Conservation (phyloP, 2,113 vertebrate species). For the Gorsachius goisagi region DNA sequence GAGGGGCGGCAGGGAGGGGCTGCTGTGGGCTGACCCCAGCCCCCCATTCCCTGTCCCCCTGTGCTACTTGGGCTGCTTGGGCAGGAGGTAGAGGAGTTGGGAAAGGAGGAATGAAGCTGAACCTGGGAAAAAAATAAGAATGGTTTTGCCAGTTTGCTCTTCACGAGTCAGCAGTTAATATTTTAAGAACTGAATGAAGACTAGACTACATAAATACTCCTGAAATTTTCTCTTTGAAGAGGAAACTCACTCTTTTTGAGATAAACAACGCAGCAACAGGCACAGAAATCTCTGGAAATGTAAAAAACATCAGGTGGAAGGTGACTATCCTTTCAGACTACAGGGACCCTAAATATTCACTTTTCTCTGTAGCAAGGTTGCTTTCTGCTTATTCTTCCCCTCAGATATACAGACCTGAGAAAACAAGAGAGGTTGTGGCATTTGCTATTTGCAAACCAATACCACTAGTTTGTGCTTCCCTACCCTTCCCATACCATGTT, state of each 20-base stretch:
- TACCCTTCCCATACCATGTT: not conserved
- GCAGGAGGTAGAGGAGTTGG: rapidly evolving
- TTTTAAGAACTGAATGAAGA: not conserved
- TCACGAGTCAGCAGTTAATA: not conserved
- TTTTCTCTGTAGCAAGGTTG: not conserved
- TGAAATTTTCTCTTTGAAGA: not conserved
- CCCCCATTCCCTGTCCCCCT: not conserved
- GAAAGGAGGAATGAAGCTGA: not conserved
- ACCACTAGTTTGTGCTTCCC: not conserved
- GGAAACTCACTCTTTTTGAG: not conserved
- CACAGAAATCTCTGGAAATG: not conserved
- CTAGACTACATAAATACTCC: not conserved
- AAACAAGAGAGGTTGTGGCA: not conserved
- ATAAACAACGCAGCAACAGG: not conserved
- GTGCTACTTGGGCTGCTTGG: rapidly evolving
- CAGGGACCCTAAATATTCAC: not conserved
- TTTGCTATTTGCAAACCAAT: not conserved
- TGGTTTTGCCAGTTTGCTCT: not conserved
- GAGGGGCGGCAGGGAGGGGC: not conserved
- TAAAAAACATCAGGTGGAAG: not conserved
- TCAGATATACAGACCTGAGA: not conserved
- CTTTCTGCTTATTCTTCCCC: not conserved
- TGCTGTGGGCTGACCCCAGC: rapidly evolving
- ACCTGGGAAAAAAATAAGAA: rapidly evolving
- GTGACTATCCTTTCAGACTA: not conserved